These are phyloP conservation scores for Cottus gobio DNA, from an alignment of 2,113 vertebrate species.

Conservation along the genomic window DNA sequence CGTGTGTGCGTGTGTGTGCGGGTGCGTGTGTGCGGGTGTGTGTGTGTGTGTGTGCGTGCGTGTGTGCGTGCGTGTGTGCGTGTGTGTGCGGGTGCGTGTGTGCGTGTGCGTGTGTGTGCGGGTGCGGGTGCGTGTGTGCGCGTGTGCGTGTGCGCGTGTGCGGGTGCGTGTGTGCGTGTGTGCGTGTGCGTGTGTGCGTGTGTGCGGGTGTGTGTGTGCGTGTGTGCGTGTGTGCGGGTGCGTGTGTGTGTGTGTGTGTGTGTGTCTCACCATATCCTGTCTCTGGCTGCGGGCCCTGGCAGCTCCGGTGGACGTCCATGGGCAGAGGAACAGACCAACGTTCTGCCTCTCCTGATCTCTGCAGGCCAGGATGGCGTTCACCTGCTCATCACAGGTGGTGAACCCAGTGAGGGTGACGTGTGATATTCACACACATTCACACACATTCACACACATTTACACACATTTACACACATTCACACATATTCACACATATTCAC, in stretches of 20 bases:
- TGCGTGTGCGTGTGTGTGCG: not conserved
- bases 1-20: not conserved
- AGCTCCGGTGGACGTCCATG: slow-evolving; percentile 79
- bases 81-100: no score
- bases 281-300: slow-evolving; percentile 66
- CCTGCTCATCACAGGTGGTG: slow-evolving; percentile 81
- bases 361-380: slow-evolving; percentile 80
- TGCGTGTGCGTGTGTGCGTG: not conserved
- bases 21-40: not conserved
- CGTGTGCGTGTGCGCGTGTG: not conserved
- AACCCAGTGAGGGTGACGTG: no score
- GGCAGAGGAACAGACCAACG: slow-evolving; percentile 78
- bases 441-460: no score
- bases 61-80: not conserved
- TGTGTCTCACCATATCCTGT: slow-evolving; percentile 42
- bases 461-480: no score
- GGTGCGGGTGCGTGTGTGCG: no score
- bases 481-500: no score
- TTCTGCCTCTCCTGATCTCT: slow-evolving; percentile 81
- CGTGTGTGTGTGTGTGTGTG: not conserved
- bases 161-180: not conserved
- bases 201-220: no score
- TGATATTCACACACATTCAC: no score
- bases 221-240: not conserved
- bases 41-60: not conserved